These are phyloP conservation scores for Apamea crenata DNA, from an alignment of 2,888 invertebrate genomes.

Conservation along the genomic window DNA sequence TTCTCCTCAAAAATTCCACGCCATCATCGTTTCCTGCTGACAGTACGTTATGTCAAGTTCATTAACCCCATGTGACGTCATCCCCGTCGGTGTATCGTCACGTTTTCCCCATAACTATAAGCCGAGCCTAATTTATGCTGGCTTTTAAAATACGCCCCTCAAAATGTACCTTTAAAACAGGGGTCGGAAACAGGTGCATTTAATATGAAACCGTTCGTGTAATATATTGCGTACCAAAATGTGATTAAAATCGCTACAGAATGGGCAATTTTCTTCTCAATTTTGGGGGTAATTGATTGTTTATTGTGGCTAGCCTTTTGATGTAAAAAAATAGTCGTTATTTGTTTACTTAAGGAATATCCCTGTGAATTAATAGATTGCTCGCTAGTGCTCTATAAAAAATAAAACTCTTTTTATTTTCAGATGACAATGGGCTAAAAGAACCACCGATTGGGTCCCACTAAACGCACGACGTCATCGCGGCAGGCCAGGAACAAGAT, in stretches of 20 bases:
- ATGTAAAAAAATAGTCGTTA: slow-evolving; percentile 3
- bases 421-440: no score
- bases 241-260: slow-evolving; percentile 37
- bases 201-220: slow-evolving; percentile 39
- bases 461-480: no score
- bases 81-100: slow-evolving; percentile 58
- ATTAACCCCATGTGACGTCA: slow-evolving; percentile 74
- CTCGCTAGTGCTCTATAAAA: no score
- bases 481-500: no score
- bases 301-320: not conserved
- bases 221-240: slow-evolving; percentile 30
- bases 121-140: slow-evolving; percentile 55
- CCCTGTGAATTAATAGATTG: no score
- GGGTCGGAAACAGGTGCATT: slow-evolving; percentile 45
- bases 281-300: slow-evolving; percentile 30
- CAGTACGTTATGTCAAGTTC: slow-evolving; percentile 72
- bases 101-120: slow-evolving; percentile 58
- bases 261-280: slow-evolving; percentile 11
- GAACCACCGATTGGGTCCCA: no score
- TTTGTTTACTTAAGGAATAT: slow-evolving; percentile 7
- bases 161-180: slow-evolving; percentile 38
- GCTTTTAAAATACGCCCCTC: slow-evolving; percentile 52
- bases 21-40: slow-evolving; percentile 54
- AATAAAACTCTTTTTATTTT: no score
- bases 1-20: not conserved